A percentile compares a stretch with the other conserved stretches of the same genome.
phyloP scores from a whole-genome alignment of 2,113 vertebrate species.

The Pitta sordida region DNA sequence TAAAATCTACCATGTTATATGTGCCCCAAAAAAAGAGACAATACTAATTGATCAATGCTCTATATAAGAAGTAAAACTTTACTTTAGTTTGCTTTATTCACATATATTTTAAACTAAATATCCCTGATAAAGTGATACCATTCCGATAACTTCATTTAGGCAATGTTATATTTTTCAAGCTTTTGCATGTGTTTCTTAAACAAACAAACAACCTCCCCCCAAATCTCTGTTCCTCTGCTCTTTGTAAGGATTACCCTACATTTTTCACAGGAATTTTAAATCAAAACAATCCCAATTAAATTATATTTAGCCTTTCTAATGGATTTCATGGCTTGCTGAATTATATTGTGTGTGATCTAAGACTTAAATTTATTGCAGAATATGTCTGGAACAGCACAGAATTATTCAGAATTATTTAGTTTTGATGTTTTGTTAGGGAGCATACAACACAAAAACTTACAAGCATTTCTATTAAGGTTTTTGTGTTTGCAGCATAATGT shows the following conservation, averaged over 20 bases:
- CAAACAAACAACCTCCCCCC: background rate
- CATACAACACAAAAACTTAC: background rate
- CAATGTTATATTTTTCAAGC: conserved; percentile 34
- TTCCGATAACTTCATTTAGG: conserved; percentile 5
- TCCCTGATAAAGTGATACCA: background rate
- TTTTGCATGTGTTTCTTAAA: conserved; percentile 36
- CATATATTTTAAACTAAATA: background rate
- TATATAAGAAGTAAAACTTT: background rate
- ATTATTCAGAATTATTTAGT: conserved; percentile 32
- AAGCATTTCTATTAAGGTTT: background rate
- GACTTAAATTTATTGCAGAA: background rate
- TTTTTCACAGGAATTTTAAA: conserved; percentile 28
- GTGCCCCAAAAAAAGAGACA: background rate
- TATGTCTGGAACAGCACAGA: background rate
- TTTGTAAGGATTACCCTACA: background rate
- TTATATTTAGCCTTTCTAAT: conserved; percentile 12
- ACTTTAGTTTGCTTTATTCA: background rate
- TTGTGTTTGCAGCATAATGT: background rate
- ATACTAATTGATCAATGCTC: background rate
- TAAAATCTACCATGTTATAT: conserved; percentile 40
- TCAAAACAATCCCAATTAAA: conserved; percentile 12
- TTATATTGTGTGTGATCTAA: conserved; percentile 6
- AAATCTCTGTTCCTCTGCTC: conserved; percentile 24
- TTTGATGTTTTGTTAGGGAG: background rate
- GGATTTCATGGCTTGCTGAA: conserved; percentile 37